Base-by-base conservation (phyloP, 2,888 invertebrate species). In the Drosophila affinis region DNA sequence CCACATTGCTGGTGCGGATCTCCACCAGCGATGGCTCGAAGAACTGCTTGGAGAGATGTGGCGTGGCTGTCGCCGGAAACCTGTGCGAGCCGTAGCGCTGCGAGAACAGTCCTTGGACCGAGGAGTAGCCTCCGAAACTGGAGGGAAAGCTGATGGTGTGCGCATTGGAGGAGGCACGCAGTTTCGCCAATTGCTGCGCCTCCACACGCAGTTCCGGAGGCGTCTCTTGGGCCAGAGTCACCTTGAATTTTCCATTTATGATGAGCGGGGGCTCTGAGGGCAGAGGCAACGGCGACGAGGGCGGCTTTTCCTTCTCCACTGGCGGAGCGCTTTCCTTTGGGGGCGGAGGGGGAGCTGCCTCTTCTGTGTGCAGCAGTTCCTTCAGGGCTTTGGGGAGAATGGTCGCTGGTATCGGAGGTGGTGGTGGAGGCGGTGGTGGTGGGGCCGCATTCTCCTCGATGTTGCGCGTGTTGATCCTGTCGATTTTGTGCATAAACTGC, bases 11-110 rank as follows among this genome's bases (percentile, higher is more conserved):
- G 6, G 91, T 80, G 18, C 96, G 95, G 92, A 97, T 96, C 92
- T 96, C 96, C 82, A 97, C 95, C 78, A 97, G 93, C 75, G 96
- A 96, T 79, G 95, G 95, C 92, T 97, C 97, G 90, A 97, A 97
- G 93, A 96, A 97, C 76, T 95, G 93, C 89, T 95, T 95, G 92
- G 96, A 96, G 75, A 95, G 93, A 91, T 97, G 97, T 3, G 95
- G 95, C 21, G 76, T 71, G 12, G 77, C 84, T 4, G 44, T 7
- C 5, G 14, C 56, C 4, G 80, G 70, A 9, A 81, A 79, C 4
- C 88, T 87, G 52, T 90, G 75, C 62, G 91, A 91, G 72, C 90
- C 92, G 57, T 91, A 90, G 7, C 91, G 89, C 53, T 91, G 91
- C 53, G 91, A 91, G 91, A 95, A 95, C 68, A 95, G 92, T 14